Evolutionary conservation across 2,888 invertebrate genomes (phyloP).

Genomic region (Drosophila pullipes): DNA sequence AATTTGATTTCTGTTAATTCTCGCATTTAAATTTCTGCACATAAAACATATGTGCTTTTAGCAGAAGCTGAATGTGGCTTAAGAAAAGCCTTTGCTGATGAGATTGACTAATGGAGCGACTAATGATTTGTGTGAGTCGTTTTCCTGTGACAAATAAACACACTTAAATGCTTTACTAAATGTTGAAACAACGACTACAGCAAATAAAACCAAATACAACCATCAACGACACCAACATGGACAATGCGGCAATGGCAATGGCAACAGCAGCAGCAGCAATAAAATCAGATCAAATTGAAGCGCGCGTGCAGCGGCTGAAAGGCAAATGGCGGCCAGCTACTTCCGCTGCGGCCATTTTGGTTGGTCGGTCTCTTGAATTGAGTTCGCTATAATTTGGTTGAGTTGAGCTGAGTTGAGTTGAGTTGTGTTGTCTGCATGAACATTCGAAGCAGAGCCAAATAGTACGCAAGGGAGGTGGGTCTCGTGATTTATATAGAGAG

Average conservation of each 20-base stretch:
- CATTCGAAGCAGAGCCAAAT: conserved; percentile 14
- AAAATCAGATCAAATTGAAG: conserved; percentile 75
- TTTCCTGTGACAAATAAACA: conserved; percentile 36
- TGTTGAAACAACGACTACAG: conserved; percentile 23
- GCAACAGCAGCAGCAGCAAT: conserved; percentile 50
- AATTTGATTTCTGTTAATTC: neutral
- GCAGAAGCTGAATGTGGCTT: conserved; percentile 1
- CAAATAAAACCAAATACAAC: conserved; percentile 13
- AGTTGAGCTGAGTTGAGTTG: conserved; percentile 26
- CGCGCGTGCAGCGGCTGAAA: conserved; percentile 58
- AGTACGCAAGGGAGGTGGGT: neutral
- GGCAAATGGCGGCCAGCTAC: conserved; percentile 68
- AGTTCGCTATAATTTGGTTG: conserved; percentile 38
- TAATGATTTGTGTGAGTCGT: conserved; percentile 50
- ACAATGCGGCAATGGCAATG: conserved; percentile 19
- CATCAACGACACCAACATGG: neutral
- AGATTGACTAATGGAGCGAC: conserved; percentile 40
- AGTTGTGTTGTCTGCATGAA: conserved; percentile 72
- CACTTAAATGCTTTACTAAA: conserved; percentile 38
- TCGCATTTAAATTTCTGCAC: neutral
- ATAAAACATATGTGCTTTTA: neutral
- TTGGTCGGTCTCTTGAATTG: conserved; percentile 57
- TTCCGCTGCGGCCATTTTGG: conserved; percentile 77
- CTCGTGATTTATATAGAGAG: conserved; percentile 2
- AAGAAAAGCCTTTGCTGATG: conserved; percentile 30